These are phyloP conservation scores for Vultur gryphus DNA, from an alignment of 2,797 vertebrate genomes.

Conservation along the genomic window DNA sequence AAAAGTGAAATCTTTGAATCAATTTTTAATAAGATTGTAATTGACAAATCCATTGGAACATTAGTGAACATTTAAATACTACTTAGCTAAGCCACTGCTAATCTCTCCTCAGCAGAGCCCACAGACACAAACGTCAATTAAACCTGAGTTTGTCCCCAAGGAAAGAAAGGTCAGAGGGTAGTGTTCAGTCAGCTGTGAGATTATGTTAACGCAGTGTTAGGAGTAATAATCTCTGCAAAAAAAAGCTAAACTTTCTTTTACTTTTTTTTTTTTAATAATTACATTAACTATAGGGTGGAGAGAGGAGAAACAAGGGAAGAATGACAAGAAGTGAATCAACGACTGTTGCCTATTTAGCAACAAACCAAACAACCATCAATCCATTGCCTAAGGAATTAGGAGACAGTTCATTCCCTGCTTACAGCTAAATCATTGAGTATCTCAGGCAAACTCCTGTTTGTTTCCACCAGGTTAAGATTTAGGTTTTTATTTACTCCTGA, in stretches of 20 bases:
- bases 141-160: slow-evolving; percentile 73
- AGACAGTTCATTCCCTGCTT: not conserved
- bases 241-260: slow-evolving; percentile 16
- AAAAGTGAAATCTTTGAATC: slow-evolving; percentile 61
- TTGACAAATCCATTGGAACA: slow-evolving; percentile 73
- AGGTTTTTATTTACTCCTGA: not conserved
- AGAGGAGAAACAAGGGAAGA: not conserved
- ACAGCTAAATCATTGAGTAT: not conserved
- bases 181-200: slow-evolving; percentile 80
- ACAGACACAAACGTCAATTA: slow-evolving; percentile 77
- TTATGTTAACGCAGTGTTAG: slow-evolving; percentile 67
- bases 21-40: slow-evolving; percentile 72
- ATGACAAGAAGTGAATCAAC: not conserved
- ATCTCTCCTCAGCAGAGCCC: slow-evolving; percentile 71
- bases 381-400: not conserved
- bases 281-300: not conserved
- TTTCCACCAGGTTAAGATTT: not conserved
- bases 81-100: slow-evolving; percentile 79
- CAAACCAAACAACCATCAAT: not conserved
- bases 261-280: slow-evolving; percentile 29
- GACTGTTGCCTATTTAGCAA: not conserved
- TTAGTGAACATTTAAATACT: slow-evolving; percentile 79
- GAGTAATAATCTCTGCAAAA: slow-evolving; percentile 56
- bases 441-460: not conserved
- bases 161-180: slow-evolving; percentile 78